These are phyloP conservation scores for Podarcis lilfordi DNA, from an alignment of 2,797 vertebrate species.

Conservation along the genomic window DNA sequence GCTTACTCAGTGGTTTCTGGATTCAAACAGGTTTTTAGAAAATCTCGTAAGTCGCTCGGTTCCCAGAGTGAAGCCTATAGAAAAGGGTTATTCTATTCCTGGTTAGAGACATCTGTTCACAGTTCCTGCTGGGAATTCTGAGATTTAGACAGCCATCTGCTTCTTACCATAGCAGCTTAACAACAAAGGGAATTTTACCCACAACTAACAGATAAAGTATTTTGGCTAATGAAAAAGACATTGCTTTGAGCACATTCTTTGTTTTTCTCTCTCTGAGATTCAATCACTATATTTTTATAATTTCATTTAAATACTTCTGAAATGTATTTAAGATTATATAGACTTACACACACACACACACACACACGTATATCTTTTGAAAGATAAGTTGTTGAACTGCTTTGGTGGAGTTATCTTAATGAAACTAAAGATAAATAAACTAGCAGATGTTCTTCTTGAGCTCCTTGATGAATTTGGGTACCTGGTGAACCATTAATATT, in stretches of 20 bases:
- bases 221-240: slow-evolving; percentile 57
- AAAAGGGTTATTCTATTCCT: slow-evolving; percentile 56
- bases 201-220: slow-evolving; percentile 55
- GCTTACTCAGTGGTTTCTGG: slow-evolving; percentile 35
- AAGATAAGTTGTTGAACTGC: slow-evolving; percentile 1
- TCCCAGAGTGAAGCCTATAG: slow-evolving; percentile 19
- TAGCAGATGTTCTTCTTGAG: neutral
- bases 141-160: slow-evolving; percentile 70
- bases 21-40: slow-evolving; percentile 43
- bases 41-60: slow-evolving; percentile 52
- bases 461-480: slow-evolving; percentile 13
- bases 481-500: neutral
- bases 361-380: neutral
- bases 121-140: slow-evolving; percentile 70
- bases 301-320: neutral
- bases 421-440: neutral
- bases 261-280: slow-evolving; percentile 49
- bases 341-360: slow-evolving; percentile 20
- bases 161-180: slow-evolving; percentile 52
- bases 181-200: slow-evolving; percentile 66
- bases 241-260: slow-evolving; percentile 45
- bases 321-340: slow-evolving; percentile 24
- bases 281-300: slow-evolving; percentile 51
- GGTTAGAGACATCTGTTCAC: slow-evolving; percentile 68
- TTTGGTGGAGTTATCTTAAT: neutral